These are phyloP conservation scores for Apamea epomidion DNA, from an alignment of 2,888 invertebrate genomes.

Conservation along the genomic window DNA sequence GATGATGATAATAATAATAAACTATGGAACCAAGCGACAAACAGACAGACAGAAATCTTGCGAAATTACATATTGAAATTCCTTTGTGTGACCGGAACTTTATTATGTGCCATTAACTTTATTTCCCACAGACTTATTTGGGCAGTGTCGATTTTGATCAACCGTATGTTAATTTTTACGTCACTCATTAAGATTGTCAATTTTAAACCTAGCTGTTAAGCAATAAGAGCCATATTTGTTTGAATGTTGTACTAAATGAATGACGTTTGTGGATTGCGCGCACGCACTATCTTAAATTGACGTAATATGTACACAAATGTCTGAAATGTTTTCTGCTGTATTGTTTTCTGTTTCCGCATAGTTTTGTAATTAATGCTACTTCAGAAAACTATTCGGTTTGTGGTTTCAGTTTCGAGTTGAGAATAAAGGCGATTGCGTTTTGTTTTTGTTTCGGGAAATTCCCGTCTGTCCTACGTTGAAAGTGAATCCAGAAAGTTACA, in stretches of 20 bases:
- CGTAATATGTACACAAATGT: constrained; percentile 42
- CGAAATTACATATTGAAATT: not conserved
- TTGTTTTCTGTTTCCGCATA: constrained; percentile 38
- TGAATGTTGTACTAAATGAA: constrained; percentile 2
- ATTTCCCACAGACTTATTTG: constrained; percentile 42
- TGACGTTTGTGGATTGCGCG: constrained; percentile 30
- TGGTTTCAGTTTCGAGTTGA: not conserved
- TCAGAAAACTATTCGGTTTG: not conserved
- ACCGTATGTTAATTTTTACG: not conserved
- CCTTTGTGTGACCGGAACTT: constrained; percentile 37
- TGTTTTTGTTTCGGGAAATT: not conserved
- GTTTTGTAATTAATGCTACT: not conserved
- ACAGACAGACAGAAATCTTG: not conserved
- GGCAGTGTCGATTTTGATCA: constrained; percentile 24
- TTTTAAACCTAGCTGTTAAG: not conserved
- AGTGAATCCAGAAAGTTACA: not conserved
- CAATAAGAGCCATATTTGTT: constrained; percentile 1
- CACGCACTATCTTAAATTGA: constrained; percentile 46
- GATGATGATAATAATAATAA: not conserved
- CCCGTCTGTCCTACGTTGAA: not conserved
- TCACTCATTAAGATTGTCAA: not conserved
- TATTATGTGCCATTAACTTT: constrained; percentile 14
- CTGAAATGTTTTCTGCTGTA: constrained; percentile 18
- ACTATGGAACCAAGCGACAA: not conserved
- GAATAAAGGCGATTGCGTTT: not conserved